phyloP scores from a whole-genome alignment of 2,113 vertebrate genomes.

The Anoplopoma fimbria region DNA sequence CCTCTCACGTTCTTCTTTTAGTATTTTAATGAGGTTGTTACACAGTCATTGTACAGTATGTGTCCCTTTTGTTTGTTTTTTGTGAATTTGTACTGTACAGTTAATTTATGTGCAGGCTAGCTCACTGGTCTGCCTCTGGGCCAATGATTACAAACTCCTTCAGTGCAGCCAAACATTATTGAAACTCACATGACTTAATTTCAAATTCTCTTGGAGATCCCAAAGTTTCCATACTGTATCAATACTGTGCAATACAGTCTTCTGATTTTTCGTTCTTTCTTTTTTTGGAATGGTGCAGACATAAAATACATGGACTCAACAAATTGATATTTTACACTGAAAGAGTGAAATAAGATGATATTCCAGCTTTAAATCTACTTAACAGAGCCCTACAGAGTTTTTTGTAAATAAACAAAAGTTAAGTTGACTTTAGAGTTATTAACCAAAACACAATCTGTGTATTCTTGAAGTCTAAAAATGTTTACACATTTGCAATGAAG shows the following conservation, averaged over 20 bases:
- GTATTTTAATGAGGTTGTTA: conserved; percentile 40
- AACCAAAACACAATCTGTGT: not conserved
- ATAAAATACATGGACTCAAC: not conserved
- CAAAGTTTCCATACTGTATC: not conserved
- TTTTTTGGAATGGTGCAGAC: not conserved
- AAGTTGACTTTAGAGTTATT: not conserved
- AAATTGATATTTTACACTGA: not conserved
- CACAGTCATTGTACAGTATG: conserved; percentile 6
- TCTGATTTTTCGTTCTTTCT: not conserved
- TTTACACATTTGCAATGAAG: not conserved
- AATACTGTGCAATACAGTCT: not conserved
- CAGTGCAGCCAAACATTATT: conserved; percentile 1
- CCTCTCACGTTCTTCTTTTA: conserved; percentile 9
- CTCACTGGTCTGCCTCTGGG: not conserved
- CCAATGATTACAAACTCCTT: not conserved
- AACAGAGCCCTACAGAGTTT: not conserved
- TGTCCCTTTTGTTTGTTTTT: conserved; percentile 8
- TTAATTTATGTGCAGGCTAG: not conserved
- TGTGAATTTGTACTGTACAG: not conserved
- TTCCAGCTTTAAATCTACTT: not conserved
- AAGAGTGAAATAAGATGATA: not conserved
- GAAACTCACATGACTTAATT: not conserved
- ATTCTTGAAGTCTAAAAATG: not conserved
- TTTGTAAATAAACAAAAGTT: not conserved
- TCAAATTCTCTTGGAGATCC: not conserved